phyloP scores from a whole-genome alignment of 2,113 vertebrate species.

The Merops nubicus region DNA sequence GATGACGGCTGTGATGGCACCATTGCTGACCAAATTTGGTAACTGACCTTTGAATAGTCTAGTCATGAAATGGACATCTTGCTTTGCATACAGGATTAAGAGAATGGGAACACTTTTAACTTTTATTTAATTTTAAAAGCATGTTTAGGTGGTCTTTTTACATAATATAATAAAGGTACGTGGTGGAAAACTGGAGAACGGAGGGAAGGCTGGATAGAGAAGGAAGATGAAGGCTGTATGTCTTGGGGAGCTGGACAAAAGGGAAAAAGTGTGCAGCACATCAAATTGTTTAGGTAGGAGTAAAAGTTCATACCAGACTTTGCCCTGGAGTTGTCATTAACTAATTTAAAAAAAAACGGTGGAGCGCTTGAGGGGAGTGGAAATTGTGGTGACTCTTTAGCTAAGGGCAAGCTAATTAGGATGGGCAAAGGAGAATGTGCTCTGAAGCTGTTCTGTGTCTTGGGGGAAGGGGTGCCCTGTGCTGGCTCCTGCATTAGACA shows the following conservation, averaged over 20 bases:
- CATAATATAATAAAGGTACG: not conserved
- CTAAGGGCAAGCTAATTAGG: conserved; percentile 17
- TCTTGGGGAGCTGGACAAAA: not conserved
- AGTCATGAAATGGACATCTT: conserved; percentile 70
- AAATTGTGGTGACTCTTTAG: conserved; percentile 29
- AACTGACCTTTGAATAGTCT: conserved; percentile 82
- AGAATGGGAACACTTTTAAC: not conserved
- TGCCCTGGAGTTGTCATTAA: conserved; percentile 37
- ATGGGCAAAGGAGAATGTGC: not conserved
- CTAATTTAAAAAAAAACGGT: not conserved
- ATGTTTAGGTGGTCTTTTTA: not conserved
- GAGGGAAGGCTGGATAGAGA: not conserved
- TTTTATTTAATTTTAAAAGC: not conserved
- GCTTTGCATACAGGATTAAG: conserved; percentile 48
- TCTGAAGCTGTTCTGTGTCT: not conserved
- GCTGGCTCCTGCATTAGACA: not conserved
- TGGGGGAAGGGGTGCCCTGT: not conserved
- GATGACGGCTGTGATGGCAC: conserved; percentile 82
- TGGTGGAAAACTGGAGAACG: conserved; percentile 40
- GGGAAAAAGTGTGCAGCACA: not conserved
- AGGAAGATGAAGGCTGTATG: not conserved
- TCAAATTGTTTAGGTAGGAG: not conserved
- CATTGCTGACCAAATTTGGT: conserved; percentile 91
- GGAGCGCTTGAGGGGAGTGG: conserved; percentile 5
- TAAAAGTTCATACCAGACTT: conserved; percentile 9